A percentile compares a stretch with the other conserved stretches of the same genome.
Evolutionary conservation across 2,797 vertebrate species (phyloP).

Genomic region (Pogonophryne albipinna): DNA sequence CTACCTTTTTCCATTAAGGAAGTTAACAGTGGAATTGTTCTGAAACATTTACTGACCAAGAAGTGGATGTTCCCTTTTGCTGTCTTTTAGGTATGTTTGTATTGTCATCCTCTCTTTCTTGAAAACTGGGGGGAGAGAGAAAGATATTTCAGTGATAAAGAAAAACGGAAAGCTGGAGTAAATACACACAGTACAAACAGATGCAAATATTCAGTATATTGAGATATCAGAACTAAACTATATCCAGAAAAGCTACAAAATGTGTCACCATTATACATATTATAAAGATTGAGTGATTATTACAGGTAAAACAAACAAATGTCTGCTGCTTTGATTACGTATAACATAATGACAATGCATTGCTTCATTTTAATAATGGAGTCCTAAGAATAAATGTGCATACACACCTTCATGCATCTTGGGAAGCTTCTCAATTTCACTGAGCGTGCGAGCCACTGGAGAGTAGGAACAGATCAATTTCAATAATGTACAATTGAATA

Average conservation of each 20-base stretch:
- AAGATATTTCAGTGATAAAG: not conserved
- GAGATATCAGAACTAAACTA: not conserved
- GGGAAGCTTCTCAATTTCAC: constrained; percentile 43
- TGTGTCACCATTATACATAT: no score
- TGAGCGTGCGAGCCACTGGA: constrained; percentile 56
- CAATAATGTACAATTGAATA: not conserved
- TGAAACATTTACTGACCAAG: constrained; percentile 67
- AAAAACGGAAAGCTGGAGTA: not conserved
- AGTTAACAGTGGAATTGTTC: not conserved
- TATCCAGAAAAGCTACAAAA: not conserved
- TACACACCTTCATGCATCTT: constrained; percentile 56
- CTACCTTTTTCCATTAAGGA: not conserved
- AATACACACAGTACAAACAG: not conserved
- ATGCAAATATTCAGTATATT: not conserved
- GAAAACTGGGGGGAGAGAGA: constrained; percentile 31
- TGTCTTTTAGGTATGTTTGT: constrained; percentile 57
- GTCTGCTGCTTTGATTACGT: not conserved
- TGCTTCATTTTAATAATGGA: not conserved
- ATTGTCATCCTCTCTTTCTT: constrained; percentile 33
- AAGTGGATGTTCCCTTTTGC: constrained; percentile 67
- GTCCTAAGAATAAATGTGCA: not conserved
- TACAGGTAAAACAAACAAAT: not conserved
- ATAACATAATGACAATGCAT: not conserved
- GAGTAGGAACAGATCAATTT: constrained; percentile 12
- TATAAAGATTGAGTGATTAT: not conserved